phyloP scores from a whole-genome alignment of 2,113 vertebrate species.

The Dinomys branickii region DNA sequence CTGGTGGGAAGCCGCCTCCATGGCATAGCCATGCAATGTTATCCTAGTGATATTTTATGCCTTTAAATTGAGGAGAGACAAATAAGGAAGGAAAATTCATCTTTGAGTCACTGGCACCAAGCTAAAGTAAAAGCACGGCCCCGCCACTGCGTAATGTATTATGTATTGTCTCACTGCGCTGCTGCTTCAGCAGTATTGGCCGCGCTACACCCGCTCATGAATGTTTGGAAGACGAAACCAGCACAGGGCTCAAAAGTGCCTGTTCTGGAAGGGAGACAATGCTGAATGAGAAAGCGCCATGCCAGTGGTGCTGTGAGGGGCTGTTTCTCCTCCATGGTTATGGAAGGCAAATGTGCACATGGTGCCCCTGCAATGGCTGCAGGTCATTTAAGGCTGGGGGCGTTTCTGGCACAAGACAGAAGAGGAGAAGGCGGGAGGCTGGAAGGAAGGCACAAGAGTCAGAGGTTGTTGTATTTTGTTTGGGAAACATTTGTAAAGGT shows the following conservation, averaged over 20 bases:
- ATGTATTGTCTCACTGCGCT: background rate
- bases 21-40: background rate
- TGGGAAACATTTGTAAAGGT: background rate
- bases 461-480: background rate
- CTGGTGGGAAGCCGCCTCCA: slow-evolving; percentile 39
- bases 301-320: background rate
- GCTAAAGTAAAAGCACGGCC: background rate
- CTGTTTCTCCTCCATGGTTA: background rate
- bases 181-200: slow-evolving; percentile 40
- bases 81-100: background rate
- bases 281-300: background rate
- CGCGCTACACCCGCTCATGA: background rate
- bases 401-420: background rate
- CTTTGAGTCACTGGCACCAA: background rate
- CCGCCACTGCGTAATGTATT: slow-evolving; percentile 46
- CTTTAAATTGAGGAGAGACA: background rate
- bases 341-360: background rate
- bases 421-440: background rate
- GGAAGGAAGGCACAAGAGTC: background rate
- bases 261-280: slow-evolving; percentile 18
- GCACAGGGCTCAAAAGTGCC: background rate
- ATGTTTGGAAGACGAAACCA: slow-evolving; percentile 46
- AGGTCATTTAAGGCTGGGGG: background rate
- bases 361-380: background rate
- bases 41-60: background rate